phyloP scores from a whole-genome alignment of 1,140 invertebrate genomes.

The Bradynema listronoti region DNA sequence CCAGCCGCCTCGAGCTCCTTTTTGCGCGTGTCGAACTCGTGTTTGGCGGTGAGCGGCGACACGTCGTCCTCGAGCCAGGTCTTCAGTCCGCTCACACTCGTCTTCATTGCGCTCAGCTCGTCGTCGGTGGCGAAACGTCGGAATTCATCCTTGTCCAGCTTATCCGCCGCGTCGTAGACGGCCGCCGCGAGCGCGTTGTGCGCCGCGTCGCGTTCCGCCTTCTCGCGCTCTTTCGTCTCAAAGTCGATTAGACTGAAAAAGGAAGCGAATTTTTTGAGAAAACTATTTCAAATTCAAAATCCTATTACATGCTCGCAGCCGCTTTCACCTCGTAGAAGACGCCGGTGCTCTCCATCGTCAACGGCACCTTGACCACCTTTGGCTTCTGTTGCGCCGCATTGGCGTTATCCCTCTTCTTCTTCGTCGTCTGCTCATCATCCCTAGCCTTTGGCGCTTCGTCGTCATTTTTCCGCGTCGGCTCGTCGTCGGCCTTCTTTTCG shows the following conservation, averaged over 20 bases:
- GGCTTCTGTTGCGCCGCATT: constrained; percentile 27
- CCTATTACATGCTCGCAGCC: constrained; percentile 9
- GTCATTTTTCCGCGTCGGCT: too few relatives aligned
- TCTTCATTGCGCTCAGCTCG: constrained; percentile 70
- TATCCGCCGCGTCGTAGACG: constrained; percentile 80
- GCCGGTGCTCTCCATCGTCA: constrained; percentile 25
- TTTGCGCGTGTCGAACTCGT: constrained; percentile 40
- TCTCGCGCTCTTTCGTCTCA: constrained; percentile 64
- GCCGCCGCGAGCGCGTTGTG: constrained; percentile 83
- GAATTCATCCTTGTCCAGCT: constrained; percentile 71
- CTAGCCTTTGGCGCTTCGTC: too few relatives aligned
- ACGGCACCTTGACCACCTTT: constrained; percentile 33
- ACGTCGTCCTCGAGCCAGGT: constrained; percentile 56
- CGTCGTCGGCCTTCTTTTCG: constrained; percentile 5
- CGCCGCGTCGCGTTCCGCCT: constrained; percentile 75
- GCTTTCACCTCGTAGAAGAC: constrained; percentile 17
- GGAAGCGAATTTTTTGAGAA: too few relatives aligned
- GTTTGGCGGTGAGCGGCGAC: constrained; percentile 36
- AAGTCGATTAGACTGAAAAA: constrained; percentile 66
- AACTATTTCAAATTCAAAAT: too few relatives aligned
- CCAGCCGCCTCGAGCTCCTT: constrained; percentile 30
- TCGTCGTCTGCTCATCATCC: constrained; percentile 31
- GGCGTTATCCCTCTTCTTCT: constrained; percentile 29
- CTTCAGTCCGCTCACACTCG: constrained; percentile 58
- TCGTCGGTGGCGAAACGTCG: constrained; percentile 69